A percentile compares a stretch with the other conserved stretches of the same genome.
Conservation (phyloP, 1,140 invertebrate species). For the Apis laboriosa region DNA sequence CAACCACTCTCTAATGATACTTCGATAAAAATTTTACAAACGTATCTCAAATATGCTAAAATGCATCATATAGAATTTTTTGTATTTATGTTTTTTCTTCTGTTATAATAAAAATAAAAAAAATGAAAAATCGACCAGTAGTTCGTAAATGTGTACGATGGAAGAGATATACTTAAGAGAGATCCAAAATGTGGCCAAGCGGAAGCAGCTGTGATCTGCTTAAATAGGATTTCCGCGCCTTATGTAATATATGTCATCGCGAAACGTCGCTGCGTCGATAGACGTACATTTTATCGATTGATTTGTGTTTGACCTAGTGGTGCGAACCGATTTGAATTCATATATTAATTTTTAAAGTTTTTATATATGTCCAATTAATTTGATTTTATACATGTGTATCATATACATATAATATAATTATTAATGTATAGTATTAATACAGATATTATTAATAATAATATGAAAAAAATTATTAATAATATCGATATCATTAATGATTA, state of each 20-base stretch:
- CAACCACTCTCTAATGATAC: not conserved
- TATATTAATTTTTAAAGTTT: not conserved
- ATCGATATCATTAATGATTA: not conserved
- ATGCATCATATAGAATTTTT: not conserved
- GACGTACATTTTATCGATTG: conserved; percentile 1
- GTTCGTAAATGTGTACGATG: conserved; percentile 17
- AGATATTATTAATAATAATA: not conserved
- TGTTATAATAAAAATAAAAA: not conserved
- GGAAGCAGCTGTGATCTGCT: conserved; percentile 43
- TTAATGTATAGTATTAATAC: conserved; percentile 2
- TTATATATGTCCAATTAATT: not conserved
- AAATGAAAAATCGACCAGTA: conserved; percentile 33
- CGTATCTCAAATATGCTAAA: not conserved
- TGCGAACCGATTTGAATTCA: not conserved
- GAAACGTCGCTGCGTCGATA: conserved; percentile 20
- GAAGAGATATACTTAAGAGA: conserved; percentile 12
- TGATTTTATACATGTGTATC: not conserved
- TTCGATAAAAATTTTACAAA: not conserved
- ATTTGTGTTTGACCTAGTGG: conserved; percentile 14
- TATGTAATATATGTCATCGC: conserved; percentile 36
- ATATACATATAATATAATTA: not conserved
- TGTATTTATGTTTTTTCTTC: not conserved
- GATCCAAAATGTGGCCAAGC: conserved; percentile 36
- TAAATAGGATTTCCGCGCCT: conserved; percentile 42
- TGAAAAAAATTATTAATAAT: not conserved